Evolutionary conservation across 1,140 invertebrate species (phyloP).

Genomic region (Apis florea): DNA sequence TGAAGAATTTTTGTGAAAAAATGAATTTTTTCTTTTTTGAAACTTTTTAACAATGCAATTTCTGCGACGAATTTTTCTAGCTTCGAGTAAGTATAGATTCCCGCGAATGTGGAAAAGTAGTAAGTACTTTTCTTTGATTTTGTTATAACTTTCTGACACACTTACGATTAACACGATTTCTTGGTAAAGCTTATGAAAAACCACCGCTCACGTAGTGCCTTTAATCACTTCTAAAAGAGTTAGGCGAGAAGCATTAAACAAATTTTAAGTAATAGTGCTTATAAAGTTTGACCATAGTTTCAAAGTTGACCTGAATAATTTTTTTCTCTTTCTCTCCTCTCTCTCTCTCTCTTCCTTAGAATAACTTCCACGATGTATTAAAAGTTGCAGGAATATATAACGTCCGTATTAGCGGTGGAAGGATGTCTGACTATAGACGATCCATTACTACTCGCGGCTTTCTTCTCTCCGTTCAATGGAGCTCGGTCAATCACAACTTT

Average conservation of each 20-base stretch:
- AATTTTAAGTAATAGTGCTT: constrained; percentile 25
- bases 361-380: constrained; percentile 12
- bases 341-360: background rate
- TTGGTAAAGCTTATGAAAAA: background rate
- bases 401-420: no score
- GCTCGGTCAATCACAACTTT: background rate
- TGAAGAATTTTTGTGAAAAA: no score
- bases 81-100: no score
- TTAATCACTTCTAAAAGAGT: constrained; percentile 25
- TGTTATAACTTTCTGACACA: background rate
- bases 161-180: constrained; percentile 23
- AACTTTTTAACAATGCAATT: no score
- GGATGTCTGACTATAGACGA: background rate
- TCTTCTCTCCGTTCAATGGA: background rate
- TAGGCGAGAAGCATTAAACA: constrained; percentile 4
- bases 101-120: background rate
- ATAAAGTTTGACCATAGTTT: constrained; percentile 20
- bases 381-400: constrained; percentile 4
- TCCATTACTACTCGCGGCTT: background rate
- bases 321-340: background rate
- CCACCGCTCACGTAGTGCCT: background rate
- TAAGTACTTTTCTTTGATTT: no score
- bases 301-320: constrained; percentile 23
- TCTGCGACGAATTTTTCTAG: no score
- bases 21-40: no score